Conservation (phyloP, 2,888 invertebrate genomes). For the Chaetogeoica ovagalla region DNA sequence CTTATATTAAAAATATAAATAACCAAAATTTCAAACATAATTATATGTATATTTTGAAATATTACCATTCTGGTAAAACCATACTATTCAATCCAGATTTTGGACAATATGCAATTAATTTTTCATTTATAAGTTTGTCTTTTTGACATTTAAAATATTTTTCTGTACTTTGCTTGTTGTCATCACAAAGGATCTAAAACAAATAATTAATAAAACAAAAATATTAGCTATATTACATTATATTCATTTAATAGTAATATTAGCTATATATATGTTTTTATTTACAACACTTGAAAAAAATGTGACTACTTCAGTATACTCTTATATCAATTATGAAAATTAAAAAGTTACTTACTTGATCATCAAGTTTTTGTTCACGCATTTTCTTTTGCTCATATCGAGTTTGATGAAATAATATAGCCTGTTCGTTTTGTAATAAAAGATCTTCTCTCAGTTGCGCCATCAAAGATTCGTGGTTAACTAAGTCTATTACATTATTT, state of each 20-base stretch:
- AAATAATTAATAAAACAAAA: neutral
- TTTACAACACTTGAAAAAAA: no score
- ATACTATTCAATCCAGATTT: constrained; percentile 18
- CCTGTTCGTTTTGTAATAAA: constrained; percentile 66
- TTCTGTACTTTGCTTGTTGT: constrained; percentile 5
- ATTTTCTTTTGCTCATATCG: constrained; percentile 62
- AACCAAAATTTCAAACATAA: neutral
- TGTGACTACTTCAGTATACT: no score
- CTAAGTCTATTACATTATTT: constrained; percentile 67
- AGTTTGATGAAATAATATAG: constrained; percentile 60
- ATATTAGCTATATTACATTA: no score
- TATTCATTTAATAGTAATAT: no score
- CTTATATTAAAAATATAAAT: neutral
- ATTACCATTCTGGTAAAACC: constrained; percentile 33
- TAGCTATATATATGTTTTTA: no score
- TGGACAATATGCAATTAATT: neutral
- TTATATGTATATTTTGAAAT: neutral
- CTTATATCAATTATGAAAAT: neutral
- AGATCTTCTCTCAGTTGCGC: constrained; percentile 71
- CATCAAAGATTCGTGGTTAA: constrained; percentile 69
- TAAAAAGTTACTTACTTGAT: constrained; percentile 54
- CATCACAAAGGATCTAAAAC: constrained; percentile 25
- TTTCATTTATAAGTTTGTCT: constrained; percentile 12
- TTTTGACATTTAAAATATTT: constrained; percentile 9
- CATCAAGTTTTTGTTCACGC: constrained; percentile 60